phyloP scores from a whole-genome alignment of 2,113 vertebrate genomes.

The Tetrax tetrax region DNA sequence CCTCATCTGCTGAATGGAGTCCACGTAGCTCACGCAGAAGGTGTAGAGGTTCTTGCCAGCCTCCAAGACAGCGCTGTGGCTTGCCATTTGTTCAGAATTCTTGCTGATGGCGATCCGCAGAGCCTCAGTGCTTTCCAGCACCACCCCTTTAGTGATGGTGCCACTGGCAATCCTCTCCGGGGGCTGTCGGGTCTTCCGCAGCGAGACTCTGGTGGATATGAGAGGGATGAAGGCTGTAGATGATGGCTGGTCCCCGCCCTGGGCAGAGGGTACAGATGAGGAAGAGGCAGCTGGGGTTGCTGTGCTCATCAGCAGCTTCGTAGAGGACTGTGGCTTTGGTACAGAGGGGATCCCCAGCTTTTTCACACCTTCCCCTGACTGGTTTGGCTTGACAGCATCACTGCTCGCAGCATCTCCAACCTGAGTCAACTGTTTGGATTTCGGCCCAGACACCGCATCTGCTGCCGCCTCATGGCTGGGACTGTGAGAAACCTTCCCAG shows the following conservation, averaged over 20 bases:
- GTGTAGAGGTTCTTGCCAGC: slow-evolving; percentile 97
- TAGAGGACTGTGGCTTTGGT: slow-evolving; percentile 84
- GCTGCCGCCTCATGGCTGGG: slow-evolving; percentile 80
- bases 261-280: background rate
- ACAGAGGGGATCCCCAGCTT: slow-evolving; percentile 78
- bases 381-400: slow-evolving; percentile 73
- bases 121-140: slow-evolving; percentile 88
- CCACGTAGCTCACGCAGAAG: slow-evolving; percentile 92
- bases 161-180: slow-evolving; percentile 87
- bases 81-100: slow-evolving; percentile 93
- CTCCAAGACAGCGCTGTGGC: slow-evolving; percentile 92
- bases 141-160: slow-evolving; percentile 88
- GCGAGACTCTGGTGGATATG: slow-evolving; percentile 88
- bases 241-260: slow-evolving; percentile 71
- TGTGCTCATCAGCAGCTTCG: slow-evolving; percentile 65
- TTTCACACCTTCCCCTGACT: slow-evolving; percentile 76
- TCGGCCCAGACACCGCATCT: slow-evolving; percentile 71
- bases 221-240: slow-evolving; percentile 89
- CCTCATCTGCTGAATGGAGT: slow-evolving; percentile 98
- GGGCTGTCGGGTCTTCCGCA: slow-evolving; percentile 91
- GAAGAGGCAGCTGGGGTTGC: slow-evolving; percentile 47
- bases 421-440: slow-evolving; percentile 74
- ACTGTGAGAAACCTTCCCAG: slow-evolving; percentile 80
- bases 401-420: slow-evolving; percentile 70
- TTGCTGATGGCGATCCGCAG: slow-evolving; percentile 87